Evolutionary conservation across 2,797 vertebrate species (phyloP).

Genomic region (Melanogrammus aeglefinus): DNA sequence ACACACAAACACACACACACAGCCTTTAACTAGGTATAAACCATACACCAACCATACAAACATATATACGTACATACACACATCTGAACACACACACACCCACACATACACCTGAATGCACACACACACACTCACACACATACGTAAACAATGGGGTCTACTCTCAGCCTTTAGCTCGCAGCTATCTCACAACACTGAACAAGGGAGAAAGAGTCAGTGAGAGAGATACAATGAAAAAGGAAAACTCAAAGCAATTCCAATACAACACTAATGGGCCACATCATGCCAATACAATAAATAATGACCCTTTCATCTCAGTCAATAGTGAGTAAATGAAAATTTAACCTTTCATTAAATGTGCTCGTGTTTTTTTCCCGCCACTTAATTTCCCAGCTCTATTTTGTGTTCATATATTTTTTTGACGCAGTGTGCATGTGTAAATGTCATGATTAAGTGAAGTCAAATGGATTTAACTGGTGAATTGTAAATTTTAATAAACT

Average conservation of each 20-base stretch:
- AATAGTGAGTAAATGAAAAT: constrained; percentile 84
- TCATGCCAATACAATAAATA: constrained; percentile 85
- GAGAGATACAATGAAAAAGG: constrained; percentile 47
- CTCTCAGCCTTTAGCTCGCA: constrained; percentile 72
- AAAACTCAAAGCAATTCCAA: constrained; percentile 79
- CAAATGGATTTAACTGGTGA: too few species aligned
- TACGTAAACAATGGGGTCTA: constrained; percentile 48
- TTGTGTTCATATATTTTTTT: constrained; percentile 51
- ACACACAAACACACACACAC: neutral
- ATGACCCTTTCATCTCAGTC: constrained; percentile 81
- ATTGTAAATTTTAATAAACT: too few species aligned
- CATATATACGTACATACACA: too few species aligned
- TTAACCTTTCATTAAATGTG: constrained; percentile 84
- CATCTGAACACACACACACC: neutral
- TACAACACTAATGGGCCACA: constrained; percentile 85
- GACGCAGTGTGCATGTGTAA: constrained; percentile 54
- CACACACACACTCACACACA: constrained; percentile 28
- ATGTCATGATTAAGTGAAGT: constrained; percentile 47
- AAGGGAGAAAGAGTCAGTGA: constrained; percentile 53
- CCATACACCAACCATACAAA: too few species aligned
- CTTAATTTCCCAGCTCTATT: constrained; percentile 70
- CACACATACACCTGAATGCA: constrained; percentile 7
- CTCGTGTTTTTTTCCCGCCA: constrained; percentile 74
- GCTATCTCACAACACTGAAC: constrained; percentile 67
- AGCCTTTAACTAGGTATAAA: too few species aligned